These are phyloP conservation scores for Arothron firmamentum DNA, from an alignment of 2,113 vertebrate genomes.

Conservation along the genomic window DNA sequence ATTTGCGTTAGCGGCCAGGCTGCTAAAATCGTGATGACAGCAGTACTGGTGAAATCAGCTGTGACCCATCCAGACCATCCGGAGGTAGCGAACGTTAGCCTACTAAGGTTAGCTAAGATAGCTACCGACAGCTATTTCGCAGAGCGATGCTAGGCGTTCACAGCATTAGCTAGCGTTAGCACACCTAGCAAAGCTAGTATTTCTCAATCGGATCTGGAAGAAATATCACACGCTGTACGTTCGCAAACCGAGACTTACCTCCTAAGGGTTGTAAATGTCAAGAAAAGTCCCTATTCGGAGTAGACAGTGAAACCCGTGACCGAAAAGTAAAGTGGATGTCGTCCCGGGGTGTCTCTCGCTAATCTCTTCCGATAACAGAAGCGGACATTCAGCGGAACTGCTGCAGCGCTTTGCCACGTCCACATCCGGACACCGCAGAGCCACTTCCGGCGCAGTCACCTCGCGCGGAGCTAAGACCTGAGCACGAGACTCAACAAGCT, in stretches of 20 bases:
- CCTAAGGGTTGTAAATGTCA: constrained; percentile 31
- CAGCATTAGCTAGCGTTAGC: constrained; percentile 44
- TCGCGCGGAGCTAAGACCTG: neutral
- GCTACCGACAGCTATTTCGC: constrained; percentile 3
- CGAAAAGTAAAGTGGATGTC: constrained; percentile 43
- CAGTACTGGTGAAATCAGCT: constrained; percentile 53
- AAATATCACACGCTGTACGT: neutral
- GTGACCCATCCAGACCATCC: constrained; percentile 24
- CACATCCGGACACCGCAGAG: constrained; percentile 66
- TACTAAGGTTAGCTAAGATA: constrained; percentile 5
- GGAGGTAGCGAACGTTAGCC: constrained; percentile 24
- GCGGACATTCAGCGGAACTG: constrained; percentile 76
- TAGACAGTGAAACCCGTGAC: constrained; percentile 27
- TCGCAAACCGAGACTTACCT: constrained; percentile 56
- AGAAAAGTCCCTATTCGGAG: constrained; percentile 32
- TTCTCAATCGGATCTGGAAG: constrained; percentile 3
- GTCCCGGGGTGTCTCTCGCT: constrained; percentile 62
- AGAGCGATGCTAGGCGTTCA: constrained; percentile 13
- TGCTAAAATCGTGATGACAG: constrained; percentile 35
- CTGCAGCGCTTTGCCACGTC: constrained; percentile 76
- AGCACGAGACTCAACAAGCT: neutral
- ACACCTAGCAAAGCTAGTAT: constrained; percentile 18
- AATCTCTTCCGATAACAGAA: constrained; percentile 68
- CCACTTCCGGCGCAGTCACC: constrained; percentile 33
- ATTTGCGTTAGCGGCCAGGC: constrained; percentile 9